Evolutionary conservation across 2,797 vertebrate genomes (phyloP).

Genomic region (Poecile montanus): DNA sequence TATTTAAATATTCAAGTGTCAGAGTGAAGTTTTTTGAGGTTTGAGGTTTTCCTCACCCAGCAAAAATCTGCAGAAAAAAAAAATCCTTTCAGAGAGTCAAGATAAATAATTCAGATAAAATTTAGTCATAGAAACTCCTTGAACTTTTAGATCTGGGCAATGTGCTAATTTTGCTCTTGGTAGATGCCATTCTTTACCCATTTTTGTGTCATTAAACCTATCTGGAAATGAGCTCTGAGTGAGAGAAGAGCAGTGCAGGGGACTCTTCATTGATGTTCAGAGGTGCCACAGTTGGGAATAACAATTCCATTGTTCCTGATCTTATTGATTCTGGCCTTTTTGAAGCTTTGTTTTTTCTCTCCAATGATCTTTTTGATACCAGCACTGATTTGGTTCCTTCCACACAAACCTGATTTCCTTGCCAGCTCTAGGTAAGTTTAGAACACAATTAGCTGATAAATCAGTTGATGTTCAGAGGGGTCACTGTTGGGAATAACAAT

Average conservation of each 20-base stretch:
- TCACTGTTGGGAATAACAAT: fast-evolving
- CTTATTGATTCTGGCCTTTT: not conserved
- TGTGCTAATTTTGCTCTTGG: not conserved
- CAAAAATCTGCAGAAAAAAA: not conserved
- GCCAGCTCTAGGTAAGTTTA: not conserved
- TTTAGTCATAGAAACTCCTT: not conserved
- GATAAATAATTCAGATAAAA: not conserved
- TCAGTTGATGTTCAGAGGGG: not conserved
- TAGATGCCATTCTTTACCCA: not conserved
- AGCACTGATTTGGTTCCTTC: not conserved
- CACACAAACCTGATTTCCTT: fast-evolving
- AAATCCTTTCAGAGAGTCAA: not conserved
- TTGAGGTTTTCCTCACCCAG: not conserved
- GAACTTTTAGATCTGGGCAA: not conserved
- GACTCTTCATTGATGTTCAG: not conserved
- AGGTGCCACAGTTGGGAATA: fast-evolving
- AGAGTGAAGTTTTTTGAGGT: too few species aligned
- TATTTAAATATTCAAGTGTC: not conserved
- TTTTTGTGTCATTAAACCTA: not conserved
- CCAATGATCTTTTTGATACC: not conserved
- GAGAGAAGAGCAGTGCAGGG: not conserved
- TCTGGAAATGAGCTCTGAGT: not conserved
- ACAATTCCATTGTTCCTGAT: fast-evolving
- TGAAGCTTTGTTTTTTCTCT: fast-evolving
- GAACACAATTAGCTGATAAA: not conserved